Conservation (phyloP, 2,113 vertebrate species). For the Hepsetus odoe region DNA sequence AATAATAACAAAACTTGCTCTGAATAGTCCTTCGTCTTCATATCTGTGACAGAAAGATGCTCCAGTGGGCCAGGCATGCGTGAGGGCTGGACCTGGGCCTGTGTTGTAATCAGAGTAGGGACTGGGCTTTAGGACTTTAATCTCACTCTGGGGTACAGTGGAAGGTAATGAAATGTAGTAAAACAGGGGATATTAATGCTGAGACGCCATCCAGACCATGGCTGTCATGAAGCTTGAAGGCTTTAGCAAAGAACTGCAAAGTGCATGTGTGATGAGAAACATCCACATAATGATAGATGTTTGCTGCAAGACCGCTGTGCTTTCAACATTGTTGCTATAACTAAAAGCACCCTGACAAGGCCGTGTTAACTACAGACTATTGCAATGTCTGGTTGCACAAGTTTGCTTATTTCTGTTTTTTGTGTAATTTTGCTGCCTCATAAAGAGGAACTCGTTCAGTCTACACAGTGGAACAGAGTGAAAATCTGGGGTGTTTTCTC, state of each 20-base stretch:
- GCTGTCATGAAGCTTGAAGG: constrained; percentile 1
- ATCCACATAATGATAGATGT: not conserved
- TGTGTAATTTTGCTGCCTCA: too few relatives aligned
- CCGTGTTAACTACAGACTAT: too few relatives aligned
- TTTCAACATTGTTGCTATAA: not conserved
- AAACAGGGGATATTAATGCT: constrained; percentile 73
- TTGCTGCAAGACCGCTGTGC: not conserved
- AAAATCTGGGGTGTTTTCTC: too few relatives aligned
- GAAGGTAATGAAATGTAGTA: constrained; percentile 68
- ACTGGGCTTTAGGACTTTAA: constrained; percentile 68
- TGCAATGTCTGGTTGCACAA: too few relatives aligned
- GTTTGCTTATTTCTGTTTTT: not conserved
- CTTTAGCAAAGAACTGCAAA: not conserved
- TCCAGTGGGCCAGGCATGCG: constrained; percentile 64
- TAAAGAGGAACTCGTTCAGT: too few relatives aligned
- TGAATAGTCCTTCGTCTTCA: constrained; percentile 63
- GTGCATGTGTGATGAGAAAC: not conserved
- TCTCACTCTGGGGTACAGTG: constrained; percentile 60
- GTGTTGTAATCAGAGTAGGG: constrained; percentile 69
- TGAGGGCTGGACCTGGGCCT: constrained; percentile 69
- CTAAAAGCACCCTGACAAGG: not conserved
- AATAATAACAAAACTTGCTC: constrained; percentile 53
- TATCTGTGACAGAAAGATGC: constrained; percentile 66
- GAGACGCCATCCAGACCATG: constrained; percentile 17
- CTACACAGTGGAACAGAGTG: too few relatives aligned